phyloP scores from a whole-genome alignment of 1,140 invertebrate species.

The Metaphire vulgaris region DNA sequence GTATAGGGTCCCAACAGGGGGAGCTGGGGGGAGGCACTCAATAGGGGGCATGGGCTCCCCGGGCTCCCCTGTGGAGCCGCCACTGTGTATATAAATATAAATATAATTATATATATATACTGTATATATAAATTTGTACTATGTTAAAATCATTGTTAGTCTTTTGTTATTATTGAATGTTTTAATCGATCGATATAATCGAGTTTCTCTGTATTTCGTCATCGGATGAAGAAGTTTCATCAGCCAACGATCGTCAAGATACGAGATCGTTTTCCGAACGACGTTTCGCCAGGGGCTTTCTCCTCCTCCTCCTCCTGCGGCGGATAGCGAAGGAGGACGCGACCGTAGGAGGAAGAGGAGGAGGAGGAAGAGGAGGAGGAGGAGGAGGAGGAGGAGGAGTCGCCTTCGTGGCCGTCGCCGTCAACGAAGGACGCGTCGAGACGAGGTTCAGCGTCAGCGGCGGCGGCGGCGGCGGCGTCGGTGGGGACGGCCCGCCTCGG shows the following conservation, averaged over 20 bases:
- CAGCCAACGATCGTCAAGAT: too few species aligned
- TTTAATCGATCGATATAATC: not conserved
- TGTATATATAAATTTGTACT: too few species aligned
- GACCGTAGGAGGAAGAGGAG: not conserved
- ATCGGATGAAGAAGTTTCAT: too few species aligned
- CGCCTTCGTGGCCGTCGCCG: not conserved
- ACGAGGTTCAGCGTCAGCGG: not conserved
- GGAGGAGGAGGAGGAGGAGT: constrained; percentile 1
- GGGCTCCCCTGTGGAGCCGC: too few species aligned
- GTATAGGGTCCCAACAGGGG: too few species aligned
- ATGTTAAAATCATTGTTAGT: too few species aligned
- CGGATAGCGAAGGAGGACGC: too few species aligned
- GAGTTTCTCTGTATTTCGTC: not conserved
- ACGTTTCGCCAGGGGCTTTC: not conserved
- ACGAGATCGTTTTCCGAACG: not conserved
- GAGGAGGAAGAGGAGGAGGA: not conserved
- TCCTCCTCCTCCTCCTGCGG: too few species aligned
- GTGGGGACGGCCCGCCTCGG: not conserved
- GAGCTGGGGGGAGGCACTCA: too few species aligned
- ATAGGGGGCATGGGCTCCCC: too few species aligned
- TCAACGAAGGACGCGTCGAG: not conserved
- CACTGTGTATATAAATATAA: too few species aligned
- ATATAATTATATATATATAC: too few species aligned
- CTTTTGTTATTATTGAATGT: not conserved
- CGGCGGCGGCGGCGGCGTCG: not conserved